Conservation (phyloP, 2,888 invertebrate species). For the Napeogenes inachia region DNA sequence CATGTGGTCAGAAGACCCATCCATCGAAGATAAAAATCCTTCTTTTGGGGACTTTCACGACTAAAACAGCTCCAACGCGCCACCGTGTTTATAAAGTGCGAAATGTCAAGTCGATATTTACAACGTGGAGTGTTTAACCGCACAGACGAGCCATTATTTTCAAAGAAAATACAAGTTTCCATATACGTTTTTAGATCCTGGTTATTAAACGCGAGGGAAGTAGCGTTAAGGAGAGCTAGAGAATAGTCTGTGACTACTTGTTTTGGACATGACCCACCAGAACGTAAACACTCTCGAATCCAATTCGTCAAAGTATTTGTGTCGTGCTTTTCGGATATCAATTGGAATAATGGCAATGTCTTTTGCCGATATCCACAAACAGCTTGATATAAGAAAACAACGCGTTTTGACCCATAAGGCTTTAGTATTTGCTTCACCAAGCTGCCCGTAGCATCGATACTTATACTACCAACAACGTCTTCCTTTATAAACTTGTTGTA, state of each 20-base stretch:
- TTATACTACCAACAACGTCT: neutral
- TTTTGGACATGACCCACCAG: conserved; percentile 5
- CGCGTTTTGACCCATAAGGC: conserved; percentile 7
- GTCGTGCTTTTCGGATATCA: conserved; percentile 11
- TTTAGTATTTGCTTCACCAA: conserved; percentile 13
- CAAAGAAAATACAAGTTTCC: neutral
- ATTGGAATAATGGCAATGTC: conserved; percentile 8
- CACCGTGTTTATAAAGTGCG: conserved; percentile 5
- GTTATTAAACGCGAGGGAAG: conserved; percentile 10
- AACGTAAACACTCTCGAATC: conserved; percentile 8
- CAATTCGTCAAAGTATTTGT: conserved; percentile 12
- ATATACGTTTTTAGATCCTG: conserved; percentile 2
- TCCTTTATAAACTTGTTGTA: conserved; percentile 12
- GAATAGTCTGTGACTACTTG: conserved; percentile 13
- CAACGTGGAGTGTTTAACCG: neutral
- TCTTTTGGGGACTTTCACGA: conserved; percentile 1
- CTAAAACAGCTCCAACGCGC: conserved; percentile 5
- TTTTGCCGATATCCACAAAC: neutral
- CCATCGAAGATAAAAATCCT: conserved; percentile 13
- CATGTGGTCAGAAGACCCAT: no score
- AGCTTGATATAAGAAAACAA: neutral
- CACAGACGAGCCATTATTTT: neutral
- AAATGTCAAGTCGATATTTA: conserved; percentile 1
- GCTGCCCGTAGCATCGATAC: conserved; percentile 12
- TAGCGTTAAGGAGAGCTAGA: conserved; percentile 3